Conservation (phyloP, 2,797 vertebrate genomes). For the Scarus forsteni region DNA sequence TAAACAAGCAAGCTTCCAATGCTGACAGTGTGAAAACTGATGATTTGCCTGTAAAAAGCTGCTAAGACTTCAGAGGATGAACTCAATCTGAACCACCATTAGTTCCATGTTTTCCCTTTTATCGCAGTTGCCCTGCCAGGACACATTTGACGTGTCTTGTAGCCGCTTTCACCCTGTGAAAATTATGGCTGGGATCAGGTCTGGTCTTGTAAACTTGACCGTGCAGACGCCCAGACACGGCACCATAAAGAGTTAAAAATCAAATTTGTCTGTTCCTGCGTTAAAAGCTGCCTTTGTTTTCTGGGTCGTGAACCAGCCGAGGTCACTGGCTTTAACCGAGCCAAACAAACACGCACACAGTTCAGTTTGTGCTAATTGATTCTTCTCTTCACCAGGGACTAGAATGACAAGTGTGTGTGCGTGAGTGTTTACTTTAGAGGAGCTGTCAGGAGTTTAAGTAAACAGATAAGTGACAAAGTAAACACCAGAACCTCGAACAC, state of each 20-base stretch:
- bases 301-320: slow-evolving; percentile 63
- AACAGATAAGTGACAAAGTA: slow-evolving; percentile 76
- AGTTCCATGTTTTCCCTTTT: slow-evolving; percentile 32
- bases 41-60: slow-evolving; percentile 1
- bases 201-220: slow-evolving; percentile 46
- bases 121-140: slow-evolving; percentile 16
- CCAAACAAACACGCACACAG: slow-evolving; percentile 63
- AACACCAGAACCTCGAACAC: slow-evolving; percentile 43
- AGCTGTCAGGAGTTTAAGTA: slow-evolving; percentile 68
- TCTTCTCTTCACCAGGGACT: slow-evolving; percentile 40
- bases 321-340: slow-evolving; percentile 66
- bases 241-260: slow-evolving; percentile 54
- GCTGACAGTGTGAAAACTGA: not conserved
- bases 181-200: slow-evolving; percentile 35
- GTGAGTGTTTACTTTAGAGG: slow-evolving; percentile 68
- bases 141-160: slow-evolving; percentile 38
- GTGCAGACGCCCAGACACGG: not conserved
- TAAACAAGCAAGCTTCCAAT: too few relatives aligned
- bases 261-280: slow-evolving; percentile 30
- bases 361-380: slow-evolving; percentile 69
- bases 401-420: slow-evolving; percentile 27
- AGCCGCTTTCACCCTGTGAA: slow-evolving; percentile 33
- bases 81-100: slow-evolving; percentile 24
- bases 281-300: slow-evolving; percentile 73
- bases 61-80: slow-evolving; percentile 10